A percentile compares a stretch with the other conserved stretches of the same genome.
Conservation (phyloP, 2,888 invertebrate species). For the Caenorhabditis uteleia region DNA sequence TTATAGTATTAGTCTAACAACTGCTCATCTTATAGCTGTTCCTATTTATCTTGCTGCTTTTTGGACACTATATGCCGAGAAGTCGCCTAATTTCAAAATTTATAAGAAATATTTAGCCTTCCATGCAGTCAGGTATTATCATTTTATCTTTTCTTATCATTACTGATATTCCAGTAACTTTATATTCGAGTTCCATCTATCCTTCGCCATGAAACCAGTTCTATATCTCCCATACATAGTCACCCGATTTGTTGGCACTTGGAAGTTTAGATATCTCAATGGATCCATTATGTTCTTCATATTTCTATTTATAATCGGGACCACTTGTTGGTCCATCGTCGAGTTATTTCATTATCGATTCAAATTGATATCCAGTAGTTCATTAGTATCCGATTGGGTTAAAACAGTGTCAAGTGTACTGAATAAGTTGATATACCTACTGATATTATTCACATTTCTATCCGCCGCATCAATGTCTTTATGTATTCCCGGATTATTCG, state of each 20-base stretch:
- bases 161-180: slow-evolving; percentile 13
- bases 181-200: slow-evolving; percentile 19
- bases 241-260: slow-evolving; percentile 16
- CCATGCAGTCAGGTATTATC: slow-evolving; percentile 24
- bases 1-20: slow-evolving; percentile 16
- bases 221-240: slow-evolving; percentile 17
- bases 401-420: slow-evolving; percentile 1
- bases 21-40: slow-evolving; percentile 22
- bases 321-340: slow-evolving; percentile 18
- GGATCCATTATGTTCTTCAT: slow-evolving; percentile 17
- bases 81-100: slow-evolving; percentile 10
- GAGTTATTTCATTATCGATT: slow-evolving; percentile 31
- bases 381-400: slow-evolving; percentile 10
- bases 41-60: slow-evolving; percentile 23
- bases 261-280: slow-evolving; percentile 8
- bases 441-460: neutral
- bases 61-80: slow-evolving; percentile 19
- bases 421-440: neutral
- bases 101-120: slow-evolving; percentile 19
- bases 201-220: slow-evolving; percentile 17
- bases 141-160: neutral
- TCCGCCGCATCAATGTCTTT: neutral
- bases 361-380: slow-evolving; percentile 12
- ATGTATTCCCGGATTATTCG: slow-evolving; percentile 17
- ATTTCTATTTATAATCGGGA: slow-evolving; percentile 17